Evolutionary conservation across 1,140 invertebrate genomes (phyloP).

Genomic region (Drosophila prosaltans): DNA sequence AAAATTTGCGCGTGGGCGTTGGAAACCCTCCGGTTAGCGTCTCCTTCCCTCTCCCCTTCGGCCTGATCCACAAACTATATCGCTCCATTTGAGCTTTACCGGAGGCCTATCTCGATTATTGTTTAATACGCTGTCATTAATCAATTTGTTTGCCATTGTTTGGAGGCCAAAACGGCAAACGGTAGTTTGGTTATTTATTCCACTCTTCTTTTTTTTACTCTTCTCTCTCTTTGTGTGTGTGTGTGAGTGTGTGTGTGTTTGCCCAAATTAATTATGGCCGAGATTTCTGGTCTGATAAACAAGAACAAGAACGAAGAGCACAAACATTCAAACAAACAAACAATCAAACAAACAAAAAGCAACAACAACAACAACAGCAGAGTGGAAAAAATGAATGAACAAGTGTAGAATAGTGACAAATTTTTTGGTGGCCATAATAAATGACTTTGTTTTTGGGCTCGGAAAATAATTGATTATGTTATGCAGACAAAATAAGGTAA

Average conservation of each 20-base stretch:
- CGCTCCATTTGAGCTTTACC: conserved; percentile 36
- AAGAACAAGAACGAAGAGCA: conserved; percentile 20
- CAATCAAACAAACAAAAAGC: background rate
- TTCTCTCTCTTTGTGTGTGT: conserved; percentile 25
- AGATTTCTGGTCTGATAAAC: conserved; percentile 66
- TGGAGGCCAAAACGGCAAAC: conserved; percentile 40
- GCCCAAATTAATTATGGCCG: conserved; percentile 75
- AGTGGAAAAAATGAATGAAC: conserved; percentile 36
- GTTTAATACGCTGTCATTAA: conserved; percentile 80
- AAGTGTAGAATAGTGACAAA: conserved; percentile 77
- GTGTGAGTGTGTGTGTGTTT: conserved; percentile 47
- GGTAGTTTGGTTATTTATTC: conserved; percentile 43
- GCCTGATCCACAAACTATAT: conserved; percentile 1
- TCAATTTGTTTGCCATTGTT: conserved; percentile 81
- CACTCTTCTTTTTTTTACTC: conserved; percentile 7
- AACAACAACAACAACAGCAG: conserved; percentile 19
- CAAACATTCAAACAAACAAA: conserved; percentile 7
- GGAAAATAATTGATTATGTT: conserved; percentile 65
- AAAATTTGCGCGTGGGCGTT: conserved; percentile 66
- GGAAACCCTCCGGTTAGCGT: conserved; percentile 36
- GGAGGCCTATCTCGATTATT: conserved; percentile 78
- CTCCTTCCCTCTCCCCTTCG: conserved; percentile 13
- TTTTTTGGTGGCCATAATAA: conserved; percentile 72
- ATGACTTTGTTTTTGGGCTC: conserved; percentile 71
- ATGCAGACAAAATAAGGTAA: conserved; percentile 18